phyloP scores from a whole-genome alignment of 2,888 invertebrate species.

The Hydriomena furcata region DNA sequence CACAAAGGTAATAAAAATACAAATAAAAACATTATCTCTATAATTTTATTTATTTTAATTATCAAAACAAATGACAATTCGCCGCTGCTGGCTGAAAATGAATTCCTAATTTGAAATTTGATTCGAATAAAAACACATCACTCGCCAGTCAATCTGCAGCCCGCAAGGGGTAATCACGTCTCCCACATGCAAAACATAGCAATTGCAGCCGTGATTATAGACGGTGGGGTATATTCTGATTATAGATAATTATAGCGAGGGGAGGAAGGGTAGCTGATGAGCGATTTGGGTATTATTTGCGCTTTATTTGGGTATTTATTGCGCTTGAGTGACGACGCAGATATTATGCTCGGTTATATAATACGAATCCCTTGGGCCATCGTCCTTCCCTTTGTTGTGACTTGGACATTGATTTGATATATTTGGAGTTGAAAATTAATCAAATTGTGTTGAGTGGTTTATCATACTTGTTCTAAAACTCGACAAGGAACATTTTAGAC shows the following conservation, averaged over 20 bases:
- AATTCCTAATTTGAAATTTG: constrained; percentile 24
- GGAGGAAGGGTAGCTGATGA: constrained; percentile 71
- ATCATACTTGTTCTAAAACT: background rate
- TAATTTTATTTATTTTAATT: too few species aligned
- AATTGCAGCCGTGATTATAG: constrained; percentile 61
- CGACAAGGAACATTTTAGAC: background rate
- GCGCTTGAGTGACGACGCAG: constrained; percentile 83
- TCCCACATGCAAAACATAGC: constrained; percentile 55
- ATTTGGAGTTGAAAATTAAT: constrained; percentile 18
- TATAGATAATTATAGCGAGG: constrained; percentile 80
- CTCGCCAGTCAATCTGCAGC: constrained; percentile 31
- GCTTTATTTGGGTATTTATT: constrained; percentile 87
- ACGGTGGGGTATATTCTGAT: constrained; percentile 61
- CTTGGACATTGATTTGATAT: constrained; percentile 61
- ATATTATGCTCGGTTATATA: constrained; percentile 74
- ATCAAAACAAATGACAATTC: constrained; percentile 13
- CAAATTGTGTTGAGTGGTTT: constrained; percentile 7
- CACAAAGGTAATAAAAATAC: too few species aligned
- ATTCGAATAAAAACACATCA: constrained; percentile 36
- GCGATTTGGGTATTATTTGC: constrained; percentile 87
- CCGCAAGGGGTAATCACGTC: constrained; percentile 50
- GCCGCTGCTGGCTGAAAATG: constrained; percentile 15
- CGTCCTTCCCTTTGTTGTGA: constrained; percentile 49
- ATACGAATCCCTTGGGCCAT: constrained; percentile 68
- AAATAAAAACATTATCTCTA: too few species aligned